Evolutionary conservation across 2,113 vertebrate species (phyloP), one percentile per base, ranked within the genome.

Genomic region (Clinocottus analis): DNA sequence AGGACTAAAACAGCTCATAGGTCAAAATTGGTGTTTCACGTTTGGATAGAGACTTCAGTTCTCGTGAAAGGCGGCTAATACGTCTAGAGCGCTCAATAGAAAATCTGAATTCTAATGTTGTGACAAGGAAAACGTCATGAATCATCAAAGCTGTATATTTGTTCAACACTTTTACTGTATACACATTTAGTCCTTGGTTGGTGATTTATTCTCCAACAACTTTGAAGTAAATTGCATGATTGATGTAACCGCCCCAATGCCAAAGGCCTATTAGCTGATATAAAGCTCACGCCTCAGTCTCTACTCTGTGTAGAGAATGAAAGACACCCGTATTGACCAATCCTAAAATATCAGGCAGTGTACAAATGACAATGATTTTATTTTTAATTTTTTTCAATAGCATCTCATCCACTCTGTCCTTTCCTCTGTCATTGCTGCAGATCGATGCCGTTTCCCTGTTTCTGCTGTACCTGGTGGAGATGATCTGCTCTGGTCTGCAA

Each of bases 401-500:
- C 10, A 1, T 62, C 29, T 78, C 37, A 64, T 14, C 55, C 29
- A 6, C 72, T 47, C 16, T 55, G 17, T 70, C 63, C 45, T 33
- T 47, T 29, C 27, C 56, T 75, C 17, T 90, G 82, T 80, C 68
- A 8, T 37, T 68, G 4, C 75, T 92, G 59, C 82, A 98, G 98
- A 99, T 99, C 86, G 98, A 98, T 88, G 95, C 97, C 0, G 88
- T 99, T 14, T 99, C 96, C 0, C 95, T 99, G 23, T 99, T 96
- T 89, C 96, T 99, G 37, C 95, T 99, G 23, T 99, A 99, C 87
- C 93, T 99, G 94, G 98, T 99, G 86, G 98, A 99, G 93, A 99
- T 99, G 98, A 99, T 99, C 88, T 97, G 97, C 87, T 99, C 97
- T 0, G 98, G 97, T 41, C 95, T 99, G 66, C 98, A 99, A 94